A percentile compares a stretch with the other conserved stretches of the same genome.
Conservation (phyloP, 2,797 vertebrate species). For the Chiroxiphia lanceolata region DNA sequence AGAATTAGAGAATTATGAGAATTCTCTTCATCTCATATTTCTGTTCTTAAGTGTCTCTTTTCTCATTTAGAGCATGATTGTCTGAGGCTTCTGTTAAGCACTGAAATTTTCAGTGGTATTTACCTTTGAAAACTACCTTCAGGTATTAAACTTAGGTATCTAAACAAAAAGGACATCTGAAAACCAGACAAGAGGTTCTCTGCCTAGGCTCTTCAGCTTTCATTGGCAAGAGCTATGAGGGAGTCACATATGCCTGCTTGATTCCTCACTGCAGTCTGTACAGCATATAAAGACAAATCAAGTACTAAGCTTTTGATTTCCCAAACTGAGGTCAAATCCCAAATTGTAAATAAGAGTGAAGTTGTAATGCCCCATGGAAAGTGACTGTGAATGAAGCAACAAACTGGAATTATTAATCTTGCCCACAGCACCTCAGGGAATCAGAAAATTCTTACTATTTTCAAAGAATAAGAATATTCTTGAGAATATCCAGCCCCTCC, state of each 20-base stretch:
- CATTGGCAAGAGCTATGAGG: not conserved
- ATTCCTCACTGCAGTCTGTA: not conserved
- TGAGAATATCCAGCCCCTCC: not conserved
- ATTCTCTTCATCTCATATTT: not conserved
- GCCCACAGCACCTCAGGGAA: not conserved
- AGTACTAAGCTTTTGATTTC: not conserved
- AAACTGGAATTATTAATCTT: not conserved
- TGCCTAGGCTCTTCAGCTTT: not conserved
- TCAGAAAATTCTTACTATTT: not conserved
- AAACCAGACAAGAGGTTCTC: not conserved
- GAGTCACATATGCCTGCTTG: not conserved
- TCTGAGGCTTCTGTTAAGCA: not conserved
- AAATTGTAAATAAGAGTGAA: not conserved
- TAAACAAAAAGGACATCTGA: not conserved
- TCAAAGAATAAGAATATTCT: not conserved
- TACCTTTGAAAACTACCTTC: not conserved
- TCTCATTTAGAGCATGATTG: not conserved
- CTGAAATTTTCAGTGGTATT: not conserved
- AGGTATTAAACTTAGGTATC: not conserved
- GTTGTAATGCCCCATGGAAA: not conserved
- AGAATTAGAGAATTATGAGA: not conserved
- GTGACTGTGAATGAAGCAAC: not conserved
- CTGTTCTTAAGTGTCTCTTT: not conserved
- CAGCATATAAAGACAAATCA: not conserved
- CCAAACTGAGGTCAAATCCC: not conserved